phyloP scores from a whole-genome alignment of 1,140 invertebrate genomes.

The Drosophila tani region DNA sequence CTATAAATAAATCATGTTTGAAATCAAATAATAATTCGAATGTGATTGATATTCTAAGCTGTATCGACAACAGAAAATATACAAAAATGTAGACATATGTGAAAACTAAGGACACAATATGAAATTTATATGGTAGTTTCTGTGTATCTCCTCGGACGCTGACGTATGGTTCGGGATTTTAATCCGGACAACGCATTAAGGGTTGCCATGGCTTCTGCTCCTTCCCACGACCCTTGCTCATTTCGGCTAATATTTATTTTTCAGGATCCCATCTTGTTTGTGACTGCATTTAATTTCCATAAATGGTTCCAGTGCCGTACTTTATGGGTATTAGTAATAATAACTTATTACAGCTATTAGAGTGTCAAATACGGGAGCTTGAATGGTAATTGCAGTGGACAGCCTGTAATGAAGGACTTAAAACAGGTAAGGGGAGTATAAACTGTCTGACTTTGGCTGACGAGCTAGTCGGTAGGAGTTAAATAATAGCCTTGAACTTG shows the following conservation, averaged over 20 bases:
- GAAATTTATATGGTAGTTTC: neutral
- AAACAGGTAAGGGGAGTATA: too few relatives aligned
- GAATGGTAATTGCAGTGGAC: conserved; percentile 24
- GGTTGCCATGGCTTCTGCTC: conserved; percentile 50
- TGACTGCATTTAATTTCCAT: conserved; percentile 35
- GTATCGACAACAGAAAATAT: too few relatives aligned
- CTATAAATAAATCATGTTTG: too few relatives aligned
- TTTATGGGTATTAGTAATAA: conserved; percentile 21
- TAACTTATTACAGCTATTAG: conserved; percentile 26
- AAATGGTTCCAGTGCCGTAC: conserved; percentile 19
- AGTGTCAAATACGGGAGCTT: conserved; percentile 2
- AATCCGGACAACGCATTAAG: conserved; percentile 66
- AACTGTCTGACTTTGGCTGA: neutral
- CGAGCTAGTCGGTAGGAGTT: neutral
- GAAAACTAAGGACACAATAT: neutral
- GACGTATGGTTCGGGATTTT: conserved; percentile 65
- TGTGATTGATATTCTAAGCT: too few relatives aligned
- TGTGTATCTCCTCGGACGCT: conserved; percentile 25
- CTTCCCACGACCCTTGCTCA: conserved; percentile 13
- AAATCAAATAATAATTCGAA: too few relatives aligned
- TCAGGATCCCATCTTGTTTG: conserved; percentile 24
- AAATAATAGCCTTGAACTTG: conserved; percentile 1
- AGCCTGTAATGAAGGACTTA: neutral
- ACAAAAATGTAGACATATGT: neutral
- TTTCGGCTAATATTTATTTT: conserved; percentile 51